Percentiles rank a stretch among this genome's conserved stretches.
Evolutionary conservation across 2,797 vertebrate species (phyloP).

Genomic region (Champsocephalus gunnari): DNA sequence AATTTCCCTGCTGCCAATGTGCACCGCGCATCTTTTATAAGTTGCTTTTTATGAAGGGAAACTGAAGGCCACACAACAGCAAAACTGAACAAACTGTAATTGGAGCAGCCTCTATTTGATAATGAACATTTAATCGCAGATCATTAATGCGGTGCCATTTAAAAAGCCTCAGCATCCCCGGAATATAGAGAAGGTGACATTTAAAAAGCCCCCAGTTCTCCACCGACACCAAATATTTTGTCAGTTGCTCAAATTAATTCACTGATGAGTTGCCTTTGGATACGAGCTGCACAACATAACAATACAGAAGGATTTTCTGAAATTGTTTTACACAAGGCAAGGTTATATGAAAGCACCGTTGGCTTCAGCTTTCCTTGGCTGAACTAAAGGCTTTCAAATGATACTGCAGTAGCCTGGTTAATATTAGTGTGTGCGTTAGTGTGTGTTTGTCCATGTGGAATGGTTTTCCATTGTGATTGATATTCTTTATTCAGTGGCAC

Average conservation of each 20-base stretch:
- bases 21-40: conserved; percentile 24
- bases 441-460: conserved; percentile 30
- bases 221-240: conserved; percentile 72
- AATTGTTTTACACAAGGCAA: conserved; percentile 59
- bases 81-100: conserved; percentile 72
- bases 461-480: conserved; percentile 33
- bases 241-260: conserved; percentile 80
- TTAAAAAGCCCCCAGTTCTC: conserved; percentile 75
- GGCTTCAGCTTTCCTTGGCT: conserved; percentile 38
- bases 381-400: conserved; percentile 53
- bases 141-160: conserved; percentile 84
- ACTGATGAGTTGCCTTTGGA: conserved; percentile 77
- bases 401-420: conserved; percentile 16
- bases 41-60: conserved; percentile 56
- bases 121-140: conserved; percentile 77
- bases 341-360: conserved; percentile 55
- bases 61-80: conserved; percentile 65
- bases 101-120: conserved; percentile 72
- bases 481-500: conserved; percentile 25
- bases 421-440: not conserved
- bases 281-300: conserved; percentile 59
- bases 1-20: conserved; percentile 41
- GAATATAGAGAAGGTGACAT: conserved; percentile 86
- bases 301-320: conserved; percentile 39
- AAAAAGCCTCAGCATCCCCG: conserved; percentile 69